Evolutionary conservation across 2,888 invertebrate genomes (phyloP), one percentile per base, ranked within the genome.

Genomic region (Xanthia togata): DNA sequence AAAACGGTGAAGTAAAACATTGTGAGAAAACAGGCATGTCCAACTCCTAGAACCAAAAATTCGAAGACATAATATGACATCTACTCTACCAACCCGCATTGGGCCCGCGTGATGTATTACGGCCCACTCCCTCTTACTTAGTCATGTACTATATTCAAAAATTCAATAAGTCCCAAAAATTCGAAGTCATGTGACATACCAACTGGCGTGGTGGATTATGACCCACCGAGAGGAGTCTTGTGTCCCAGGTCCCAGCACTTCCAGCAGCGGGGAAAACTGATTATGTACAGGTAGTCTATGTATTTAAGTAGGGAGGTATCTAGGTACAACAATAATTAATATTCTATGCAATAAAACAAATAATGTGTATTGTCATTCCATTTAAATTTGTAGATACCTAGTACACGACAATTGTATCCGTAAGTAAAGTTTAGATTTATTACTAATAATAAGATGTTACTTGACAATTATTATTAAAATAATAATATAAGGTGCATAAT

Each of bases 351-450:
- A 67, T 70, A 55, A 35, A 65, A 70, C 59, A 65, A 65, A 78
- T 82, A 44, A 55, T 62, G 6, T 44, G 6, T 59, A 68, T 53
- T 23, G 50, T 57, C 57, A 53, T 47, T 47, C 38, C 47, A 73
- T 67, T 23, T 65, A 65, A 60, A 71, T 75, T 12, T 23, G 11
- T 23, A 41, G 6, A 57, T 55, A 47, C 23, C 35, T 69, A 71
- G 14, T 47, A 44, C 57, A 76, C 38, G 77, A 31, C 68, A 47
- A 3, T 59, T 35, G 57, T 26, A 71, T 68, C 67, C 47, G 31
- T 50, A 41, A 44, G 31, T 50, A 41, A 44, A 35, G 23, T 60
- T 31, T 53, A 59, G 81, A 84, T 80, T 80, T 81, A 84, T 70
- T 65, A 57, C 60, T 5, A 67, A 20, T 73, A 70, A 73, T 73